A percentile compares a stretch with the other conserved stretches of the same genome.
phyloP scores from a whole-genome alignment of 2,888 invertebrate genomes.

The Leucophora obtusa region DNA sequence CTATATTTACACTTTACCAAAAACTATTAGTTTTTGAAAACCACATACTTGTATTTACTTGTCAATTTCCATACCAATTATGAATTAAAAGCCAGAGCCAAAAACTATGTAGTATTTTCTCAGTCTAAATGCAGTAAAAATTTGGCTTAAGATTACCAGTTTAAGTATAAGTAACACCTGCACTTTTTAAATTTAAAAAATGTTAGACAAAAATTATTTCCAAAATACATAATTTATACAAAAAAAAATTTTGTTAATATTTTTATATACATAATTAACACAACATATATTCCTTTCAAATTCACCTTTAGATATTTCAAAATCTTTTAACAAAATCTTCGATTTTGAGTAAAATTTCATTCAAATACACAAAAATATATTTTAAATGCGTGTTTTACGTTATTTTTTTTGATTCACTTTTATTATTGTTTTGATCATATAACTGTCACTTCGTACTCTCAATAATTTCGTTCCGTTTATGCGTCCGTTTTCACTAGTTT shows the following conservation, averaged over 20 bases:
- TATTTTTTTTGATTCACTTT: slow-evolving; percentile 31
- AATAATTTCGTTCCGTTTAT: slow-evolving; percentile 27
- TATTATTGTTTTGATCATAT: slow-evolving; percentile 22
- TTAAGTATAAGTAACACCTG: slow-evolving; percentile 33
- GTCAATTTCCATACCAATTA: too few relatives aligned
- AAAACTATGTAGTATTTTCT: too few relatives aligned
- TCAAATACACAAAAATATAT: not conserved
- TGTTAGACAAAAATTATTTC: too few relatives aligned
- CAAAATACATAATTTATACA: too few relatives aligned
- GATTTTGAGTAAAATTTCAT: not conserved
- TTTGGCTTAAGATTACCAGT: not conserved
- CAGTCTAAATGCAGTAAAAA: too few relatives aligned
- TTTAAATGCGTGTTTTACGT: slow-evolving; percentile 44
- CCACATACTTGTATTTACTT: too few relatives aligned
- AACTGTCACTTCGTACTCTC: slow-evolving; percentile 7
- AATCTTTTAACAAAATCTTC: not conserved
- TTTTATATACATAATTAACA: not conserved
- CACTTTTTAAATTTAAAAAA: slow-evolving; percentile 4
- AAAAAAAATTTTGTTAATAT: not conserved
- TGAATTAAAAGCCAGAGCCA: too few relatives aligned
- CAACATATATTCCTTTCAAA: not conserved
- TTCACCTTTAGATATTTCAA: slow-evolving; percentile 6
- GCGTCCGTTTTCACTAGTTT: slow-evolving; percentile 34
- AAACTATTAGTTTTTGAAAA: too few relatives aligned
- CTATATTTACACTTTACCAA: too few relatives aligned